phyloP scores from a whole-genome alignment of 2,888 invertebrate species.

The Protula sp. region DNA sequence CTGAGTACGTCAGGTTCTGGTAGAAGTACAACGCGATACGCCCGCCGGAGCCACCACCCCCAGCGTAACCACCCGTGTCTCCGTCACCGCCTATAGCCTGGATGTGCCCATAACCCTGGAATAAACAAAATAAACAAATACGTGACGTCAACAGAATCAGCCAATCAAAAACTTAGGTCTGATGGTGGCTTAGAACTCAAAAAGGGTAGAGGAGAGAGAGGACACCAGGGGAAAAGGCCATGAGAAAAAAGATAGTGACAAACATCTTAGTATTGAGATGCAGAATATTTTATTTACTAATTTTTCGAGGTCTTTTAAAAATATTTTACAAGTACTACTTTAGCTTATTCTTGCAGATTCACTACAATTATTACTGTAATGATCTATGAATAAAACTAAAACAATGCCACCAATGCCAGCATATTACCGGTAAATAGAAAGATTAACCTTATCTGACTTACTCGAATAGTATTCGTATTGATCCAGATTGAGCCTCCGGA shows the following conservation, averaged over 20 bases:
- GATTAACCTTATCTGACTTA: constrained; percentile 2
- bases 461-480: constrained; percentile 26
- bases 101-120: constrained; percentile 34
- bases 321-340: too few species aligned
- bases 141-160: neutral
- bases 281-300: too few species aligned
- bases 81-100: constrained; percentile 33
- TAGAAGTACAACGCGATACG: constrained; percentile 28
- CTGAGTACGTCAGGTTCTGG: constrained; percentile 10
- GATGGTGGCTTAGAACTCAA: neutral
- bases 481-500: constrained; percentile 26
- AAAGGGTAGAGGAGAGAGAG: too few species aligned
- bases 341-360: too few species aligned
- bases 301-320: too few species aligned
- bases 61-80: constrained; percentile 21
- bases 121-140: neutral
- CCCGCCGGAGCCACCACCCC: constrained; percentile 37
- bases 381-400: too few species aligned
- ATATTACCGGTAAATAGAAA: too few species aligned
- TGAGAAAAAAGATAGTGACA: too few species aligned
- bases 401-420: too few species aligned
- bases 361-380: too few species aligned
- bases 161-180: neutral
- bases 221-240: too few species aligned
- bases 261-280: too few species aligned